phyloP scores from a whole-genome alignment of 2,888 invertebrate genomes.

The Cacoxenus indagator region DNA sequence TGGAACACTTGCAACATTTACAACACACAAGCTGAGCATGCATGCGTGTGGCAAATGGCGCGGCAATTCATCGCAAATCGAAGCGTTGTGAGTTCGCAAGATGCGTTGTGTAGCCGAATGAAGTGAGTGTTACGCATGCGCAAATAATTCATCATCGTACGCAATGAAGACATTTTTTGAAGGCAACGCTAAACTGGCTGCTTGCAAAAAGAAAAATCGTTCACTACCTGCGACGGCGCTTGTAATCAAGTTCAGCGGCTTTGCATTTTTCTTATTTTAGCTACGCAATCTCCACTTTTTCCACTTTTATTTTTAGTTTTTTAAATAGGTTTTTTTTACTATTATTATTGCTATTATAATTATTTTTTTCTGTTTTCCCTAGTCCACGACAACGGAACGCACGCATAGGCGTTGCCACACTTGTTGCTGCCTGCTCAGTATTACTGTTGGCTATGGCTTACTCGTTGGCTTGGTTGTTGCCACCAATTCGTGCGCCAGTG shows the following conservation, averaged over 20 bases:
- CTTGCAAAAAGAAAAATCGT: neutral
- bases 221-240: neutral
- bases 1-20: no score
- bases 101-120: no score
- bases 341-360: no score
- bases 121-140: constrained; percentile 32
- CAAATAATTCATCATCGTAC: constrained; percentile 26
- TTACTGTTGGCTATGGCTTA: constrained; percentile 28
- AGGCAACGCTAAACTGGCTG: neutral
- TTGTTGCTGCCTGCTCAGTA: constrained; percentile 22
- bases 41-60: constrained; percentile 38
- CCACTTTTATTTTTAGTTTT: neutral
- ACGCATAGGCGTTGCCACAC: constrained; percentile 58
- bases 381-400: constrained; percentile 36
- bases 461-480: constrained; percentile 32
- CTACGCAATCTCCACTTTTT: neutral
- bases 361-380: neutral
- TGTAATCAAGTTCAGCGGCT: neutral
- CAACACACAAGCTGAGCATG: neutral
- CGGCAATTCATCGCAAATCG: no score
- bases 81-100: no score
- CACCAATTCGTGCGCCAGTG: constrained; percentile 15
- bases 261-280: neutral
- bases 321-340: neutral
- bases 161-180: constrained; percentile 62